Evolutionary conservation across 2,113 vertebrate genomes (phyloP), one percentile per base, ranked within the genome.

Genomic region (Gobius niger): DNA sequence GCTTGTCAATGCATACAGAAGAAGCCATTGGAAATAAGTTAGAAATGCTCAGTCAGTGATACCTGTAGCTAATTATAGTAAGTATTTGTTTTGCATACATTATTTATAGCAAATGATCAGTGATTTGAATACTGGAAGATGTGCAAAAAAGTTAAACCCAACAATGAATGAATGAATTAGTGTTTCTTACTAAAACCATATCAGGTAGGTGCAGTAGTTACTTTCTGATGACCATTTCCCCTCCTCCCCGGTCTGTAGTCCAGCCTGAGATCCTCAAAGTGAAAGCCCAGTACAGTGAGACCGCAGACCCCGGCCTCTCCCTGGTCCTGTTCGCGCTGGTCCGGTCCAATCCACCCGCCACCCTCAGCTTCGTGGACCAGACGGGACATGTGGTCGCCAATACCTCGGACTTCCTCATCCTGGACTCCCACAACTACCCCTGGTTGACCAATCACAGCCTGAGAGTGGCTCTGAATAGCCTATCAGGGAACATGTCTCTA

Each of bases 391-490:
- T 91, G 73, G 90, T 94, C 67, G 88, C 92, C 77, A 96, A 96
- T 70, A 44, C 92, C 49, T 93, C 96, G 0, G 88, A 93, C 84
- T 91, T 96, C 80, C 89, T 97, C 77, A 85, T 95, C 61, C 86
- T 95, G 87, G 93, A 94, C 54, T 82, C 94, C 0, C 78, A 82
- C 0, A 93, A 52, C 75, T 91, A 93, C 85, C 94, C 90, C 0
- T 94, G 93, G 90, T 82, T 94, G 82, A 91, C 91, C 88, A 96
- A 96, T 90, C 94, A 94, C 90, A 94, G 94, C 0, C 88, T 97
- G 62, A 91, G 78, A 14, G 76, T 97, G 70, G 91, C 89, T 7
- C 91, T 96, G 6, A 88, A 63, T 49, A 92, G 88, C 59, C 53
- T 81, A 8, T 84, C 92, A 0, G 84, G 91, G 72, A 95, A 96